Percentiles rank a stretch among this genome's conserved stretches.
These are phyloP conservation scores for Archips xylosteana DNA, from an alignment of 2,888 invertebrate species.

Conservation along the genomic window DNA sequence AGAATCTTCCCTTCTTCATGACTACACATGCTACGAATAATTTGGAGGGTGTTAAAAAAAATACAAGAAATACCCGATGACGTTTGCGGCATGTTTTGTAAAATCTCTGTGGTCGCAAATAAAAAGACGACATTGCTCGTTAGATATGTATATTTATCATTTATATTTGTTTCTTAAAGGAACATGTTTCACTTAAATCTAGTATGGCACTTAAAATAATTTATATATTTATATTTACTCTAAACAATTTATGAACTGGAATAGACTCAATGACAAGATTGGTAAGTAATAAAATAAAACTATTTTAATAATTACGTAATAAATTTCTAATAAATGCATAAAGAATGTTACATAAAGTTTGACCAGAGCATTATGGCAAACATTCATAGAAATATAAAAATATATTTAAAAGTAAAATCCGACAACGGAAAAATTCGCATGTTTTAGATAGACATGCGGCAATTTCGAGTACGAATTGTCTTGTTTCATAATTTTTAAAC, in stretches of 20 bases:
- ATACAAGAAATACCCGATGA: slow-evolving; percentile 6
- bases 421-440: no score
- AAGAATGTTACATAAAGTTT: not conserved
- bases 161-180: slow-evolving; percentile 12
- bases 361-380: slow-evolving; percentile 14
- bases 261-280: not conserved
- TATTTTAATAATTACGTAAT: slow-evolving; percentile 4
- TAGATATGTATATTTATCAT: not conserved
- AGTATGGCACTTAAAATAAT: slow-evolving; percentile 23
- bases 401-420: no score
- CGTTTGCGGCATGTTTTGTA: not conserved
- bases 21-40: slow-evolving; percentile 29
- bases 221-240: not conserved
- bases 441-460: no score
- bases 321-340: slow-evolving; percentile 8
- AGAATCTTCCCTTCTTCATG: slow-evolving; percentile 41
- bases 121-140: not conserved
- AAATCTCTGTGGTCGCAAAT: slow-evolving; percentile 29
- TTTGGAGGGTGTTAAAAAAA: slow-evolving; percentile 19
- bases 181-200: slow-evolving; percentile 18
- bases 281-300: slow-evolving; percentile 7
- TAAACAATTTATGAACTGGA: not conserved
- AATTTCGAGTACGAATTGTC: no score
- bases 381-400: not conserved
- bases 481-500: no score